A percentile compares a stretch with the other conserved stretches of the same genome.
phyloP scores from a whole-genome alignment of 2,113 vertebrate genomes.

The Spilogale gracilis region DNA sequence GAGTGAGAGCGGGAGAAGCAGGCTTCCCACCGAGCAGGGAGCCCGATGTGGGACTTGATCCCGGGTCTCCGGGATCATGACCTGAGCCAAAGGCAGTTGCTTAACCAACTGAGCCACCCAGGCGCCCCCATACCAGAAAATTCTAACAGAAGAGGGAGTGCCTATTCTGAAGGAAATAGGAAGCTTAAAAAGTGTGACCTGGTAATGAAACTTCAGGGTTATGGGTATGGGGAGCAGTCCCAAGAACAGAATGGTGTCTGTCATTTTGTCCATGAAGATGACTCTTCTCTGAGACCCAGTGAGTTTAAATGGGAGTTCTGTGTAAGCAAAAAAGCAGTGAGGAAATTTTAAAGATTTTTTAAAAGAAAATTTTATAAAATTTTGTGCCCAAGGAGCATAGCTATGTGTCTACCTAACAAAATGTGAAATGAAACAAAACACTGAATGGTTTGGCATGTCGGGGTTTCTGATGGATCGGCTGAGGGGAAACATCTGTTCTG shows the following conservation, averaged over 20 bases:
- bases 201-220: not conserved
- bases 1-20: no score
- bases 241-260: not conserved
- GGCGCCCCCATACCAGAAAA: not conserved
- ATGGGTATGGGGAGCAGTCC: not conserved
- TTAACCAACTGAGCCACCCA: no score
- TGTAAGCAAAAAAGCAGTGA: not conserved
- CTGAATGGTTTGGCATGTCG: not conserved
- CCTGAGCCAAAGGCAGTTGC: no score
- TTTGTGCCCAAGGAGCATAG: not conserved
- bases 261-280: not conserved
- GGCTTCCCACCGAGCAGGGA: no score
- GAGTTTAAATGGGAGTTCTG: not conserved
- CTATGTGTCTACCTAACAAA: not conserved
- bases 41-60: no score
- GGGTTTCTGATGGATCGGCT: not conserved
- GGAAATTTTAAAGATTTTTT: not conserved
- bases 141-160: not conserved
- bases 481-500: not conserved
- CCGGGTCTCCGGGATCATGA: no score
- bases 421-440: not conserved
- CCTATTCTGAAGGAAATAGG: not conserved
- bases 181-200: not conserved
- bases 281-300: not conserved
- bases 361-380: conserved; percentile 54